Base-by-base conservation (phyloP, 2,113 vertebrate species). In the Rhinogobius similis region DNA sequence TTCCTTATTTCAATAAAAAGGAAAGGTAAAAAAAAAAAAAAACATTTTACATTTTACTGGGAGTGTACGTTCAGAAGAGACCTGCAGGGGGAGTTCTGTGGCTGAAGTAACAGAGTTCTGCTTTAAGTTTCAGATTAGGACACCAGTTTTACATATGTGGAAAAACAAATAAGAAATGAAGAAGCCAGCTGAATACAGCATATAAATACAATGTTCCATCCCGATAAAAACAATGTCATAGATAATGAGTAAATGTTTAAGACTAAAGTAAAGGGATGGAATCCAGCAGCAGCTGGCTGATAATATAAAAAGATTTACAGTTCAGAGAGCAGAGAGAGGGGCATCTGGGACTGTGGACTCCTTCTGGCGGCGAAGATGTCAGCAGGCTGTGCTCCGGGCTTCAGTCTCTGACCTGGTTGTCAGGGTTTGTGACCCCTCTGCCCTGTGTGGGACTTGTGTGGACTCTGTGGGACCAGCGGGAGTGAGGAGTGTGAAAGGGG, bases 361-460 rank as follows among this genome's bases (percentile, higher is more conserved):
- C 80, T 86, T 67, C 65, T 55, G 84, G 86, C 83, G 48, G 53
- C 73, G 79, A 78, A 86, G 83, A 83, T 90, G 89, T 90, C 84
- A 80, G 77, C 39, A 82, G 68, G 76, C 52, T 56, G 44, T 38
- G 68, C 67, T 48, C 65, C 41, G 39, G 56, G 67, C 77, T 72
- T 41, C 67, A 67, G 59, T 62, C 70, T 24, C 78, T 81, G 85
- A 86, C 80, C 73, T 64, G 53, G 71, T 85, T 71, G 46, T 67
- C 69, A 75, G 72, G 73, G 73, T 79, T 68, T 50, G 41, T 72
- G 72, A 77, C 70, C 78, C 69, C 48, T 70, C 24, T 69, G 48
- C 68, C 71, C 68, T 11, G 55, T 58, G 55, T 29, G 24, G 26
- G 26, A 29, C 16, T 67, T 67, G 53, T 27, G 46, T 48, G 46